These are phyloP conservation scores for Pseudomyrmex pallidus DNA, from an alignment of 1,140 invertebrate species.

Conservation along the genomic window DNA sequence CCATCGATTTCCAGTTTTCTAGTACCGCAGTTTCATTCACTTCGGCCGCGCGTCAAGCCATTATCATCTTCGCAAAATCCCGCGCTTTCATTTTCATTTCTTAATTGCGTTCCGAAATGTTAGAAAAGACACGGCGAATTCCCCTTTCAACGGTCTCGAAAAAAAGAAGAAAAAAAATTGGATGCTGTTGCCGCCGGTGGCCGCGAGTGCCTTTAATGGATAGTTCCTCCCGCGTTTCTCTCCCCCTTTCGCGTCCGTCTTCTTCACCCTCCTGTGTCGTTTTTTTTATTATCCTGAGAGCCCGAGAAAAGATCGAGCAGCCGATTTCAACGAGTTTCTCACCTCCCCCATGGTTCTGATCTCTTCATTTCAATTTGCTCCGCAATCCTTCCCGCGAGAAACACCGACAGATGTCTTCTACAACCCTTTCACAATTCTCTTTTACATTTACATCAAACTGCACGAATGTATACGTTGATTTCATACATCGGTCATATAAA, in stretches of 20 bases:
- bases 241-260: slow-evolving; percentile 3
- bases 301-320: slow-evolving; percentile 40
- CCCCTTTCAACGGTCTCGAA: slow-evolving; percentile 47
- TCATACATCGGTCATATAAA: not conserved
- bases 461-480: too few species aligned
- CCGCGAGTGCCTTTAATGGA: slow-evolving; percentile 55
- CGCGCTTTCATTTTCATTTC: slow-evolving; percentile 51
- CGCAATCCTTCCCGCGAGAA: slow-evolving; percentile 33
- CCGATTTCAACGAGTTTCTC: slow-evolving; percentile 48
- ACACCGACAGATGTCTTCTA: slow-evolving; percentile 39
- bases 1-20: slow-evolving; percentile 11
- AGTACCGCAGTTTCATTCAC: slow-evolving; percentile 50
- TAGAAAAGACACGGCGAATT: slow-evolving; percentile 28
- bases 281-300: slow-evolving; percentile 49
- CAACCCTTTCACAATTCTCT: slow-evolving; percentile 19
- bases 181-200: slow-evolving; percentile 7
- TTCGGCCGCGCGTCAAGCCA: slow-evolving; percentile 39
- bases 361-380: slow-evolving; percentile 53
- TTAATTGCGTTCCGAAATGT: slow-evolving; percentile 29
- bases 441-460: not conserved
- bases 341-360: slow-evolving; percentile 31
- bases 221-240: slow-evolving; percentile 33
- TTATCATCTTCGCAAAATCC: slow-evolving; percentile 19
- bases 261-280: slow-evolving; percentile 30
- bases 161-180: not conserved